Base-by-base conservation (phyloP, 2,888 invertebrate genomes). In the Torymus tubicola region DNA sequence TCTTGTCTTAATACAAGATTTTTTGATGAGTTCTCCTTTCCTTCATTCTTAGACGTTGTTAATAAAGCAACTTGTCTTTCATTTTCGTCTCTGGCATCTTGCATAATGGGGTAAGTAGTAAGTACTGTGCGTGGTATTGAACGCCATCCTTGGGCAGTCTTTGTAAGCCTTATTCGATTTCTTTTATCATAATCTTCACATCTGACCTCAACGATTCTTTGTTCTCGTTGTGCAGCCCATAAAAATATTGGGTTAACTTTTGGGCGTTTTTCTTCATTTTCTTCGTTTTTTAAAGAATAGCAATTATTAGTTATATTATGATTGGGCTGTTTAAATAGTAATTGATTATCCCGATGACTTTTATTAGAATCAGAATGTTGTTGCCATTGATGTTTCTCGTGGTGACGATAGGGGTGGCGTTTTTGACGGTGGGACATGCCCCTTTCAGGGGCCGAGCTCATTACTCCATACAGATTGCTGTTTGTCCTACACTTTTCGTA, bases 161-260 rank as follows among this genome's bases (percentile, higher is more conserved):
- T 96, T 85, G 96, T 95, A 89, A 96, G 92, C 87, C 95, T 94
- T 87, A 96, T 95, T 82, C 96, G 95, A 92, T 96, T 96, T 81
- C 96, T 93, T 90, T 95, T 94, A 92, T 96, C 96, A 93, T 96
- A 96, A 90, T 96, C 96, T 91, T 96, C 96, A 92, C 96, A 96
- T 91, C 94, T 94, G 86, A 96, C 96, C 91, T 96, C 95, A 89
- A 96, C 94, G 91, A 96, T 96, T 89, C 94, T 93, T 83, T 95
- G 95, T 91, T 96, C 95, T 86, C 94, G 94, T 90, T 96, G 95
- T 89, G 95, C 95, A 83, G 95, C 95, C 96, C 96, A 96, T 85
- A 96, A 93, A 91, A 96, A 96, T 84, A 96, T 95, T 85, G 96
- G 96, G 88, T 96, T 95, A 85, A 96, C 94, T 82, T 90, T 90